Base-by-base conservation (phyloP, 2,797 vertebrate genomes). In the Hippocampus kuda region DNA sequence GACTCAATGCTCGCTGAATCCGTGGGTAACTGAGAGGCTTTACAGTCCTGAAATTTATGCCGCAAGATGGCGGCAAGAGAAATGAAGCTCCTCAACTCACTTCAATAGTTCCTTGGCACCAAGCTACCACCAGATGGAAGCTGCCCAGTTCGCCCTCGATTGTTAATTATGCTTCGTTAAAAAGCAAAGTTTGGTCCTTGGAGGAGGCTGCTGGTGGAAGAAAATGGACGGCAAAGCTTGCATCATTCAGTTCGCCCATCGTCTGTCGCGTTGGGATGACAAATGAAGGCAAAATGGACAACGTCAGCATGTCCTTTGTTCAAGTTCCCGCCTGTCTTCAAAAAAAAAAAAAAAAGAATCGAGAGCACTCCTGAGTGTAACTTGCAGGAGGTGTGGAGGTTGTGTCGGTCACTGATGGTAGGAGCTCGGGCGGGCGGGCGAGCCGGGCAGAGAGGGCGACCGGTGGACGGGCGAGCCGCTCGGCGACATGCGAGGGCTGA, bases 401-500 rank as follows among this genome's bases (percentile, higher is more conserved):
- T 6, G 27, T 1, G n/a, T 15, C 9, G 18, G 72, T 88, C 87
- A 89, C 65, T 89, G 88, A 70, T 88, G 89, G 75, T 84, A 90
- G 63, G 88, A 91, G 85, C 91, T 92, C 53, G 93, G 89, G 79
- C 92, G 93, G 44, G 93, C 93, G 6, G 94, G 94, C 5, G 95
- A 94, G 27, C 91, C 89, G 1, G 92, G 88, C 18, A 88, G 91
- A 2, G 94, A 91, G 12, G 86, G 77, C 70, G 91, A 88, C 22
- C 81, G 90, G 74, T 94, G 94, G 61, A 93, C 82, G 15, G 93
- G 93, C 0, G 95, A 94, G 0, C 91, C 79, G 3, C 89, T 79
- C 0, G 94, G 92, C 3, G 95, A 93, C 83, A 95, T 90, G 74
- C 87, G 93, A 64, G 96, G 95, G 81, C 95, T 98, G 65, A 93